phyloP scores from a whole-genome alignment of 1,140 invertebrate genomes.

The Steinernema khuongi region DNA sequence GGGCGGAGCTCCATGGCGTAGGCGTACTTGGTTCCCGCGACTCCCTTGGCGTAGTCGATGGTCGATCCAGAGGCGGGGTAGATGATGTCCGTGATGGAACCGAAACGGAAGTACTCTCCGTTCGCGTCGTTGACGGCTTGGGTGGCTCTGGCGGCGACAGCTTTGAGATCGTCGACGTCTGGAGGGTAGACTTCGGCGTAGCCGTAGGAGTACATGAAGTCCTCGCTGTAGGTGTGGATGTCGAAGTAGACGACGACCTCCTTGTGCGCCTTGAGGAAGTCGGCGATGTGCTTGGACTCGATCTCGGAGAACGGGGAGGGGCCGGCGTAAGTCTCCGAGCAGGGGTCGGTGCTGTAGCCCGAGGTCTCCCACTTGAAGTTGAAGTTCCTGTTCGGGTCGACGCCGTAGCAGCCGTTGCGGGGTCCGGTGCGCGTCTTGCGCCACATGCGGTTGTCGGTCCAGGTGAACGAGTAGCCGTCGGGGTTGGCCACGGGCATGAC shows the following conservation, averaged over 20 bases:
- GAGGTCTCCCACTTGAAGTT: conserved; percentile 35
- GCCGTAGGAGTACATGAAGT: conserved; percentile 35
- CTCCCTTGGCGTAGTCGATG: conserved; percentile 33
- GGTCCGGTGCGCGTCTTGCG: conserved; percentile 27
- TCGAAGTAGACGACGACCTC: conserved; percentile 25
- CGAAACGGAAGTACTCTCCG: conserved; percentile 25
- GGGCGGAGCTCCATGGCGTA: conserved; percentile 36
- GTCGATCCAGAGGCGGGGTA: conserved; percentile 34
- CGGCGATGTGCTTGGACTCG: conserved; percentile 23
- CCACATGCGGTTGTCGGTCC: conserved; percentile 28
- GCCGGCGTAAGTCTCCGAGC: conserved; percentile 30
- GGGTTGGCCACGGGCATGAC: conserved; percentile 29
- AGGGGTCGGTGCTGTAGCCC: conserved; percentile 23
- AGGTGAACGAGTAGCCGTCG: conserved; percentile 29
- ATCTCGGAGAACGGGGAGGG: conserved; percentile 29
- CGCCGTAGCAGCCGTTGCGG: conserved; percentile 23
- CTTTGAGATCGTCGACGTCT: conserved; percentile 23
- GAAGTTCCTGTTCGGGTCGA: conserved; percentile 38
- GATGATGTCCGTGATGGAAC: conserved; percentile 23
- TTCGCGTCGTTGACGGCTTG: conserved; percentile 21
- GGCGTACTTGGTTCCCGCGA: conserved; percentile 26
- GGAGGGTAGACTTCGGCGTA: conserved; percentile 27
- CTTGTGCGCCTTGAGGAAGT: conserved; percentile 9
- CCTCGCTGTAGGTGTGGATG: conserved; percentile 37
- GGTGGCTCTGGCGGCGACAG: neutral